Conservation (phyloP, 64 coral and sea anemone species). For the Montipora foliosa region DNA sequence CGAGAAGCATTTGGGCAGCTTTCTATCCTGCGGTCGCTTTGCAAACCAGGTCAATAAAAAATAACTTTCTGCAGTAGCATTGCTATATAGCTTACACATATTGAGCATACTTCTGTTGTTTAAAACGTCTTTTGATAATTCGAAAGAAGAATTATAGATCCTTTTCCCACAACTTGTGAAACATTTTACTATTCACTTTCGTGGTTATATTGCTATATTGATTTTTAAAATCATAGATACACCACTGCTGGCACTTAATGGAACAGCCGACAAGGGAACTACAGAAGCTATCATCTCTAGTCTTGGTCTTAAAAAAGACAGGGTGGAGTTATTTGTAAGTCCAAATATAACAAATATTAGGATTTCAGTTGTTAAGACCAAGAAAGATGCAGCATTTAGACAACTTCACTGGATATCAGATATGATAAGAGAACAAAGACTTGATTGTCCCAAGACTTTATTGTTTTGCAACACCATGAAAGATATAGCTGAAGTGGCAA, state of each 20-base stretch:
- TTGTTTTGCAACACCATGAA: constrained; percentile 26
- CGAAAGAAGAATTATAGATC: too few relatives aligned
- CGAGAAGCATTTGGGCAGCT: constrained; percentile 39
- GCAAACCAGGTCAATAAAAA: neutral
- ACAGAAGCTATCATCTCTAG: neutral
- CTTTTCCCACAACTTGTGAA: too few relatives aligned
- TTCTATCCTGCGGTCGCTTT: constrained; percentile 21
- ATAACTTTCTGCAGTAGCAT: neutral
- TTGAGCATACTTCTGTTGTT: too few relatives aligned
- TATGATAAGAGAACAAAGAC: neutral
- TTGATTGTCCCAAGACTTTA: neutral
- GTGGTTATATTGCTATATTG: too few relatives aligned
- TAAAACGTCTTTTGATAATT: too few relatives aligned
- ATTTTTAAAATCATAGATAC: too few relatives aligned
- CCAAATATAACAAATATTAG: constrained; percentile 27
- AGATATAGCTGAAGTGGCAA: constrained; percentile 27
- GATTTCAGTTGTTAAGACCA: neutral
- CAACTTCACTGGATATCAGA: constrained; percentile 5
- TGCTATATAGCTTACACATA: too few relatives aligned
- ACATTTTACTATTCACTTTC: too few relatives aligned
- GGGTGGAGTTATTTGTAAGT: constrained; percentile 27
- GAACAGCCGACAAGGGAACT: neutral
- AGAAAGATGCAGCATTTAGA: neutral
- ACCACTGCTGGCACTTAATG: too few relatives aligned
- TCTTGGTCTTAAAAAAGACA: constrained; percentile 2